phyloP scores from a whole-genome alignment of 1,140 invertebrate genomes.

The Episyrphus balteatus region DNA sequence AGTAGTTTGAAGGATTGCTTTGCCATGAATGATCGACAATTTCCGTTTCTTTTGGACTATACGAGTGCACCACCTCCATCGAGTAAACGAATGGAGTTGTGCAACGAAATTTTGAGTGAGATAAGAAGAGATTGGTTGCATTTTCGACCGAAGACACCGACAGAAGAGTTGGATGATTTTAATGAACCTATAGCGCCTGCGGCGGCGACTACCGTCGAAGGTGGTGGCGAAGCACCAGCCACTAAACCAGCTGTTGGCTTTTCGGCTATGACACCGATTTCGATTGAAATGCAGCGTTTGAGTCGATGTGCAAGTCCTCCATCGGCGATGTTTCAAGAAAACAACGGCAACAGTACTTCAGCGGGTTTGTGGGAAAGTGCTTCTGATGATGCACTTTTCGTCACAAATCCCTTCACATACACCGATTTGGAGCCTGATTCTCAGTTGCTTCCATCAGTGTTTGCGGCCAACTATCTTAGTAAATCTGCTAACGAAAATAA shows the following conservation, averaged over 20 bases:
- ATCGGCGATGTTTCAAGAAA: conserved; percentile 1
- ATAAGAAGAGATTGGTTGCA: conserved; percentile 48
- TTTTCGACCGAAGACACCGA: conserved; percentile 61
- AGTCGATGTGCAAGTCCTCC: neutral
- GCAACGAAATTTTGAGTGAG: conserved; percentile 33
- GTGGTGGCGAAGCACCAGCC: conserved; percentile 17
- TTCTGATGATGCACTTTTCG: conserved; percentile 14
- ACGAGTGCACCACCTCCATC: conserved; percentile 20
- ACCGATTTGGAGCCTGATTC: conserved; percentile 29
- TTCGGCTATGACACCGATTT: conserved; percentile 43
- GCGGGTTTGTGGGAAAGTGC: conserved; percentile 4
- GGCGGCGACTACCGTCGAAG: conserved; percentile 11
- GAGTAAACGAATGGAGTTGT: conserved; percentile 32
- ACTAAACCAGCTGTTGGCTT: conserved; percentile 35
- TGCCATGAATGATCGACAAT: no score
- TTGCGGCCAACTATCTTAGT: conserved; percentile 10
- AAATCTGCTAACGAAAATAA: conserved; percentile 15
- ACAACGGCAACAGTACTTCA: neutral
- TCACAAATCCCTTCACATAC: conserved; percentile 28
- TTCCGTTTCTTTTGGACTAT: no score
- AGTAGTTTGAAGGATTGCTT: no score
- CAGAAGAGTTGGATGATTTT: conserved; percentile 21
- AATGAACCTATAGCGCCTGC: conserved; percentile 17
- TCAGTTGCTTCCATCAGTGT: conserved; percentile 25
- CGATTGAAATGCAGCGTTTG: conserved; percentile 41